phyloP scores from a whole-genome alignment of 2,888 invertebrate genomes.

The Sesia bembeciformis region DNA sequence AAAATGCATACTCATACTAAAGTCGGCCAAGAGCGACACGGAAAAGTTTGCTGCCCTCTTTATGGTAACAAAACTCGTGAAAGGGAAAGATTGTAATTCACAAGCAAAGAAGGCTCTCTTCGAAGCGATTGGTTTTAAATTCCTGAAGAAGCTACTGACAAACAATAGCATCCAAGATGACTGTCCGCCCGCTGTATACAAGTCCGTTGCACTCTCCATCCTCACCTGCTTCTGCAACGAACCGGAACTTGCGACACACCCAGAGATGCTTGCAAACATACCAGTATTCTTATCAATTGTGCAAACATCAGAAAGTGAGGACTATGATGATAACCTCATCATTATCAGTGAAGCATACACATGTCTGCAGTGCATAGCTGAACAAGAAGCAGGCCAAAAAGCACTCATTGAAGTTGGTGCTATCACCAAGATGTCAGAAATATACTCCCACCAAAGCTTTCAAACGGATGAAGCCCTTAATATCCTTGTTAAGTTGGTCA shows the following conservation, averaged over 20 bases:
- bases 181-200: conserved; percentile 92
- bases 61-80: conserved; percentile 92
- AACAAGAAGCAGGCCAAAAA: conserved; percentile 84
- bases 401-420: conserved; percentile 85
- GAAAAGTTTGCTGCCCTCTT: conserved; percentile 94
- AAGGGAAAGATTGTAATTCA: conserved; percentile 85
- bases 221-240: conserved; percentile 90
- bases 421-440: conserved; percentile 87
- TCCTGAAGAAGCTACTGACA: conserved; percentile 85
- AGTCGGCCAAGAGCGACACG: conserved; percentile 87
- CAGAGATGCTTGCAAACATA: conserved; percentile 87
- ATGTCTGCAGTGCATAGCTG: conserved; percentile 87
- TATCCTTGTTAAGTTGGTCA: conserved; percentile 83
- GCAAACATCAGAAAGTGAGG: conserved; percentile 87
- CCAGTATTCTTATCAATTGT: conserved; percentile 90
- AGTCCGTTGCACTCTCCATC: conserved; percentile 91
- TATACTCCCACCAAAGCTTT: conserved; percentile 90
- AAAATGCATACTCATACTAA: conserved; percentile 87
- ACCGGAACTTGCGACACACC: conserved; percentile 84
- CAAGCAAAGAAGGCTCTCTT: conserved; percentile 87
- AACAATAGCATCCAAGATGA: conserved; percentile 87
- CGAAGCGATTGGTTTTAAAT: conserved; percentile 92
- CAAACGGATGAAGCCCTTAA: conserved; percentile 92
- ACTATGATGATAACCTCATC: conserved; percentile 89
- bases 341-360: conserved; percentile 90